phyloP scores from a whole-genome alignment of 2,888 invertebrate genomes.

The Rotaria magnacalcarata region DNA sequence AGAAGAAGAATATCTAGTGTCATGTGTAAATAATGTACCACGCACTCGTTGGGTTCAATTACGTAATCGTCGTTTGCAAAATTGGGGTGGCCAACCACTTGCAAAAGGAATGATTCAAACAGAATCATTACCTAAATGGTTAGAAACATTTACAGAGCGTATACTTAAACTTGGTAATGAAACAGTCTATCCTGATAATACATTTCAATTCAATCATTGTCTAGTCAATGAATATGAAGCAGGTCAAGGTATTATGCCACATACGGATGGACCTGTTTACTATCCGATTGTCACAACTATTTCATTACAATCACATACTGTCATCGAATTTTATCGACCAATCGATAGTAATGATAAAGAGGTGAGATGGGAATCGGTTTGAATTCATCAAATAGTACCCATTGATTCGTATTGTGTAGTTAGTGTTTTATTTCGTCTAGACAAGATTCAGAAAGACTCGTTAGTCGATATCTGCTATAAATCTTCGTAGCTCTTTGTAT shows the following conservation, averaged over 20 bases:
- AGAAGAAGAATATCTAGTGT: constrained; percentile 66
- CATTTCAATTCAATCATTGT: constrained; percentile 70
- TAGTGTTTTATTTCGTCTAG: too few relatives aligned
- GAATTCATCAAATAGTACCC: too few relatives aligned
- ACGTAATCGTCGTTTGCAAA: constrained; percentile 82
- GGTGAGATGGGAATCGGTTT: background rate
- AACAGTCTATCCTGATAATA: constrained; percentile 65
- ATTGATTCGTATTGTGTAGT: too few relatives aligned
- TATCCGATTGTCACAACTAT: constrained; percentile 86
- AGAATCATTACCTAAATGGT: constrained; percentile 80
- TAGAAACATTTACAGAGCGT: constrained; percentile 69
- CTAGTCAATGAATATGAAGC: constrained; percentile 86
- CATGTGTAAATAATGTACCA: constrained; percentile 73
- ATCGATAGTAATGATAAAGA: constrained; percentile 39
- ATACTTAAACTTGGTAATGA: constrained; percentile 68
- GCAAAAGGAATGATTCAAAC: constrained; percentile 80
- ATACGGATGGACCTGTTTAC: constrained; percentile 89
- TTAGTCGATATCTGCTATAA: too few relatives aligned
- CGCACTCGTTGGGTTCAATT: constrained; percentile 93
- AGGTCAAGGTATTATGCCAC: constrained; percentile 78
- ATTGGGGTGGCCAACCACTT: constrained; percentile 89
- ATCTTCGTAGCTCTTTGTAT: too few relatives aligned
- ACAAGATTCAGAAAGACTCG: too few relatives aligned
- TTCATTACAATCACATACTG: constrained; percentile 79
- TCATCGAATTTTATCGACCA: constrained; percentile 73